Percentiles rank a stretch among this genome's conserved stretches.
These are phyloP conservation scores for Ditula angustiorana DNA, from an alignment of 2,888 invertebrate species.

Conservation along the genomic window DNA sequence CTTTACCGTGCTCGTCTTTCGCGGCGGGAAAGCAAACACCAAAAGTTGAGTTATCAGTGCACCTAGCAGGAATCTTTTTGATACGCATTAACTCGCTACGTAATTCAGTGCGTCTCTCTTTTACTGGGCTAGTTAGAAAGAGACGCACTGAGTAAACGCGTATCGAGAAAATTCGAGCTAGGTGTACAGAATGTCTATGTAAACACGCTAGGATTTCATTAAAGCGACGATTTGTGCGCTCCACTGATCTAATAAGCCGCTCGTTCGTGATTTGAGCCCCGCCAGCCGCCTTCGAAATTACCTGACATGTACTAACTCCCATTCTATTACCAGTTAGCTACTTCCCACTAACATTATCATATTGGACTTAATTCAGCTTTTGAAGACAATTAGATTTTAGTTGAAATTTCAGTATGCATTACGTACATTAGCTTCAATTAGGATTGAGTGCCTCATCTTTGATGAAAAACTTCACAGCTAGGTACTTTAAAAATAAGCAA, in stretches of 20 bases:
- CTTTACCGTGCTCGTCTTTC: background rate
- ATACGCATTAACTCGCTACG: too few species aligned
- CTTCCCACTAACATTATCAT: slow-evolving; percentile 59
- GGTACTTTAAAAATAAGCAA: background rate
- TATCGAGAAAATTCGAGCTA: too few species aligned
- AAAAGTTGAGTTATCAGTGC: slow-evolving; percentile 17
- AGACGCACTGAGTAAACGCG: too few species aligned
- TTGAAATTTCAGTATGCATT: slow-evolving; percentile 2
- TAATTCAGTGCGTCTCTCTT: too few species aligned
- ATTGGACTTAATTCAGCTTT: slow-evolving; percentile 51
- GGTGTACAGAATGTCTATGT: slow-evolving; percentile 16
- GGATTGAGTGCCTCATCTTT: slow-evolving; percentile 2
- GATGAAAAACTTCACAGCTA: background rate
- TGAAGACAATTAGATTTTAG: slow-evolving; percentile 20
- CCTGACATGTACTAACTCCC: slow-evolving; percentile 67
- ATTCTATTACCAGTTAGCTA: slow-evolving; percentile 66
- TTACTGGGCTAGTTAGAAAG: too few species aligned
- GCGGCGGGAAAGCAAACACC: background rate
- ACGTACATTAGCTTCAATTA: slow-evolving; percentile 16
- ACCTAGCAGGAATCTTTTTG: too few species aligned
- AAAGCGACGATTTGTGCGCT: slow-evolving; percentile 12
- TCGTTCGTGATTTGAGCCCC: slow-evolving; percentile 46
- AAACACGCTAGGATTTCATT: slow-evolving; percentile 25
- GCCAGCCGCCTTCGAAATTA: slow-evolving; percentile 65
- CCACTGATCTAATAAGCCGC: slow-evolving; percentile 18